Conservation (phyloP, 2,797 vertebrate genomes). For the Echeneis naucrates region DNA sequence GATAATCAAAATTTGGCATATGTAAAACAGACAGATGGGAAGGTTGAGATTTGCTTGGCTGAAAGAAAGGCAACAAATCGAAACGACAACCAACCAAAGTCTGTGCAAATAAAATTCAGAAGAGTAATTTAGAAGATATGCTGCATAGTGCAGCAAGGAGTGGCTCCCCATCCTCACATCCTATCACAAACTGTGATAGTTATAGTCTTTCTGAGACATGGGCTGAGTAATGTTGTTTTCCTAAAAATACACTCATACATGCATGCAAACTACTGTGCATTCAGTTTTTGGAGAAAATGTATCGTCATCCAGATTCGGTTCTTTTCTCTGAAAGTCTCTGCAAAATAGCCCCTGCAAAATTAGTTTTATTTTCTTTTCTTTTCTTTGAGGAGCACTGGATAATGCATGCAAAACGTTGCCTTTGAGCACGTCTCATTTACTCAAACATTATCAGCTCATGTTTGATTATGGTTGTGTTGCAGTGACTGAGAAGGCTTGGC, state of each 20-base stretch:
- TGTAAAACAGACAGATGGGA: slow-evolving; percentile 32
- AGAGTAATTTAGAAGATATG: slow-evolving; percentile 49
- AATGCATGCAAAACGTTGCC: neutral
- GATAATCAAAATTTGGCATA: slow-evolving; percentile 10
- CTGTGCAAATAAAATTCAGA: slow-evolving; percentile 25
- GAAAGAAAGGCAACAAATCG: neutral
- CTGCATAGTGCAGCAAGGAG: slow-evolving; percentile 43
- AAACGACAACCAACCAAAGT: slow-evolving; percentile 17
- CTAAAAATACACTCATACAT: neutral
- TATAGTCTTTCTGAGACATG: slow-evolving; percentile 28
- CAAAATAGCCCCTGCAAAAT: neutral
- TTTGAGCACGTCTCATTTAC: neutral
- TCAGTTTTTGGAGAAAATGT: neutral
- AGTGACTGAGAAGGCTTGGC: neutral
- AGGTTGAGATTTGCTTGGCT: slow-evolving; percentile 11
- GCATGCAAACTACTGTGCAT: neutral
- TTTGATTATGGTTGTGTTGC: neutral
- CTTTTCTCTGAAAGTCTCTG: neutral
- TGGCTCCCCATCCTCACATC: slow-evolving; percentile 32
- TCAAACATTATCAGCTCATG: neutral
- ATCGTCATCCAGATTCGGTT: neutral
- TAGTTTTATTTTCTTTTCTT: too few relatives aligned
- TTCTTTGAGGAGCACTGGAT: neutral
- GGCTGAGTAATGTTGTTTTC: slow-evolving; percentile 2
- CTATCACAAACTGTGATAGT: slow-evolving; percentile 38